These are phyloP conservation scores for Temnothorax unifasciatus DNA, from an alignment of 2,888 invertebrate genomes.

Conservation along the genomic window DNA sequence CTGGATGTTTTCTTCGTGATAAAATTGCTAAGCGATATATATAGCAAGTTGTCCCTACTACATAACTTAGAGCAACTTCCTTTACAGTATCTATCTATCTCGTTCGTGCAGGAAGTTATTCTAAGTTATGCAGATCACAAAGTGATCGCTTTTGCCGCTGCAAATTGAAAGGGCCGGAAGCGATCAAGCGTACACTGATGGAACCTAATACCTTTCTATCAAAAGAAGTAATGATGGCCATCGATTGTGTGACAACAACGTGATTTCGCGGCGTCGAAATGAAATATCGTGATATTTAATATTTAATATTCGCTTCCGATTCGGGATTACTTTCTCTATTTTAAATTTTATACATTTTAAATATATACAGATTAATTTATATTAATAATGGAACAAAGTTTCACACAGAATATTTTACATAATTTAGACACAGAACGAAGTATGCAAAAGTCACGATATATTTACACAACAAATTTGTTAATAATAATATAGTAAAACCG, in stretches of 20 bases:
- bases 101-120: slow-evolving; percentile 36
- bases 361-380: neutral
- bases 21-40: slow-evolving; percentile 17
- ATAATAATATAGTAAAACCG: neutral
- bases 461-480: neutral
- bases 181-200: slow-evolving; percentile 31
- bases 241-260: slow-evolving; percentile 21
- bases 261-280: slow-evolving; percentile 13
- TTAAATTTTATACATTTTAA: neutral
- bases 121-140: slow-evolving; percentile 51
- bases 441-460: neutral
- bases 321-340: neutral
- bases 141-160: slow-evolving; percentile 30
- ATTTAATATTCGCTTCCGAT: neutral
- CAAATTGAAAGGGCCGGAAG: slow-evolving; percentile 51
- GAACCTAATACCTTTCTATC: slow-evolving; percentile 26
- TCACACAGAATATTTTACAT: neutral
- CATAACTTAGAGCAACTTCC: slow-evolving; percentile 39
- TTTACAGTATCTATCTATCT: slow-evolving; percentile 35
- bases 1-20: neutral
- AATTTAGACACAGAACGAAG: neutral
- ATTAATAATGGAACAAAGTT: neutral
- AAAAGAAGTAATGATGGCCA: slow-evolving; percentile 20
- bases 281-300: neutral
- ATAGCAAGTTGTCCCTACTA: slow-evolving; percentile 13